Evolutionary conservation across 2,797 vertebrate genomes (phyloP).

Genomic region (Acestrorhynchus altus): DNA sequence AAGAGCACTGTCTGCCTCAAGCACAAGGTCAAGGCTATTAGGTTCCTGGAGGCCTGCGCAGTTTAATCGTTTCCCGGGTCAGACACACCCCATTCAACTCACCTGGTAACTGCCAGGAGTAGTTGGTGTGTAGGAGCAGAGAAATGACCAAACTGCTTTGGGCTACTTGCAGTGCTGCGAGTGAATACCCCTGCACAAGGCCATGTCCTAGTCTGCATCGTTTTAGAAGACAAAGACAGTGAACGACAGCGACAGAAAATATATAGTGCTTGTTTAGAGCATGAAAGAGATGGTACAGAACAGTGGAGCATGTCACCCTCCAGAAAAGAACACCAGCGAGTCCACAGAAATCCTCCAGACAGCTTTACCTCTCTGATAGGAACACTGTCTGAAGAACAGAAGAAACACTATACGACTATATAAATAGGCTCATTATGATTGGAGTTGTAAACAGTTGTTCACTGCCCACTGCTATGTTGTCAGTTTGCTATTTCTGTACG

Average conservation of each 20-base stretch:
- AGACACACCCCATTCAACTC: neutral
- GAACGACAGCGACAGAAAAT: neutral
- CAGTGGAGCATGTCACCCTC: neutral
- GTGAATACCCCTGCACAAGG: neutral
- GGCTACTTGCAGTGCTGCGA: neutral
- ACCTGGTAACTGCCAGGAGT: neutral
- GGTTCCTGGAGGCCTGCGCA: neutral
- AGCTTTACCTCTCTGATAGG: neutral
- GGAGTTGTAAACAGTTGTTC: conserved; percentile 39
- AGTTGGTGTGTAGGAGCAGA: neutral
- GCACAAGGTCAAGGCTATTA: neutral
- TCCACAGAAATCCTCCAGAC: neutral
- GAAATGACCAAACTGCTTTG: too few relatives aligned
- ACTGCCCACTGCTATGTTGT: conserved; percentile 44
- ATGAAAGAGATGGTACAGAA: neutral
- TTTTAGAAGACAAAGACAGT: neutral
- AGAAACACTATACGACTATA: neutral
- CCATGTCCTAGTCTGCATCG: neutral
- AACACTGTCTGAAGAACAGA: neutral
- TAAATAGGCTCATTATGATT: conserved; percentile 26
- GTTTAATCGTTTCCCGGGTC: neutral
- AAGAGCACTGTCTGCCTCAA: too few relatives aligned
- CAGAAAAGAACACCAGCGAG: neutral
- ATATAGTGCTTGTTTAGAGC: neutral
- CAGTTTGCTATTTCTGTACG: conserved; percentile 33